A percentile compares a stretch with the other conserved stretches of the same genome.
Conservation (phyloP, 2,797 vertebrate species). For the Remorina albescens region DNA sequence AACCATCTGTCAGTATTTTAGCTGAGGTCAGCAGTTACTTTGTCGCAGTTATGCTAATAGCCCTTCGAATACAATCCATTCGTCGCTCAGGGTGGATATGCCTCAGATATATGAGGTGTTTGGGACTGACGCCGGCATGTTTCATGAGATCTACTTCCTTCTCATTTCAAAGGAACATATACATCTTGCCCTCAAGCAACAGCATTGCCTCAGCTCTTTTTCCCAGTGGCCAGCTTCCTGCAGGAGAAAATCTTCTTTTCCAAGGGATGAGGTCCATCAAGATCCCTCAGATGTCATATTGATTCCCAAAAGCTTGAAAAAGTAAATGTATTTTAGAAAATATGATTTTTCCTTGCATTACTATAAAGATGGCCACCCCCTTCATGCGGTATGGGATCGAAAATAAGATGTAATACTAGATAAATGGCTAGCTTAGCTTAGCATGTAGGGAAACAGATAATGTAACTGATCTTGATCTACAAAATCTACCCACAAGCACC, state of each 20-base stretch:
- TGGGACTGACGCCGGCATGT: conserved; percentile 39
- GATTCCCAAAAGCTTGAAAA: conserved; percentile 13
- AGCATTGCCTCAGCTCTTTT: conserved; percentile 9
- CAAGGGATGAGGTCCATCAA: background rate
- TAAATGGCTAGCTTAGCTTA: background rate
- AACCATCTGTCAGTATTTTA: conserved; percentile 65
- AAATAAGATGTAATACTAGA: background rate
- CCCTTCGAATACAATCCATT: conserved; percentile 28
- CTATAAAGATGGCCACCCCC: background rate
- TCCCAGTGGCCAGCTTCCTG: conserved; percentile 1
- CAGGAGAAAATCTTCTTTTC: background rate
- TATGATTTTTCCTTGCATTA: background rate
- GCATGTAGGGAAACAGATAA: background rate
- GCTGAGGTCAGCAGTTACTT: conserved; percentile 71
- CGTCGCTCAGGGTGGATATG: conserved; percentile 17
- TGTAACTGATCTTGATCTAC: no score
- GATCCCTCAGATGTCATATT: background rate
- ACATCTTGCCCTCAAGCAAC: conserved; percentile 15
- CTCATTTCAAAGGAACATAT: conserved; percentile 51
- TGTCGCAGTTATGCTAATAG: conserved; percentile 65
- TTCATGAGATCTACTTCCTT: conserved; percentile 29
- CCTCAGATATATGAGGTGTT: conserved; percentile 31
- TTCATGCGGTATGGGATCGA: no score
- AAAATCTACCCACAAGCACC: background rate
- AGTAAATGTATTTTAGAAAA: conserved; percentile 14